Conservation (phyloP, 64 coral and sea anemone genomes). For the Stylophora pistillata region DNA sequence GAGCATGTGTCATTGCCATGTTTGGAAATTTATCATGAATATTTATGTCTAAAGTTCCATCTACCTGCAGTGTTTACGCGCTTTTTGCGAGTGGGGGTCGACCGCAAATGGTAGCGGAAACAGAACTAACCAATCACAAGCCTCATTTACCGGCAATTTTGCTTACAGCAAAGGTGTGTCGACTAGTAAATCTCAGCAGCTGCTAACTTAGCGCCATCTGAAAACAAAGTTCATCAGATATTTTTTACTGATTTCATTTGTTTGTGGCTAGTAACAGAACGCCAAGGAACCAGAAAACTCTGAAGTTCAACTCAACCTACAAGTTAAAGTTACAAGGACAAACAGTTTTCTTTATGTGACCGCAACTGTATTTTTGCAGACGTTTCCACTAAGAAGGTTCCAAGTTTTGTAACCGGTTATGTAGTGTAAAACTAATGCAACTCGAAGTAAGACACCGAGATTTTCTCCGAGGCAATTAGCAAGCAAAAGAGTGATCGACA, state of each 20-base stretch:
- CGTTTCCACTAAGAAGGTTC: background rate
- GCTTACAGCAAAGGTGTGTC: background rate
- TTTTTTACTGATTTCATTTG: background rate
- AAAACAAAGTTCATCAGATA: background rate
- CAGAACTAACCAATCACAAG: background rate
- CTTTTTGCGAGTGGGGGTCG: background rate
- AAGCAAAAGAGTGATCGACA: no score
- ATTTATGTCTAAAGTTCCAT: background rate
- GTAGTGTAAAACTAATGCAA: background rate
- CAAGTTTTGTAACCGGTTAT: no score
- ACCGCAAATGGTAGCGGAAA: background rate
- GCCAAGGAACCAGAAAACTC: background rate
- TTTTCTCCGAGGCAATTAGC: no score
- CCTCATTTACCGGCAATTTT: background rate
- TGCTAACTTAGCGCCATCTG: no score
- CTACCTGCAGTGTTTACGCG: slow-evolving; percentile 39
- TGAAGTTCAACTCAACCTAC: background rate
- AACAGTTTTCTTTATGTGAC: background rate
- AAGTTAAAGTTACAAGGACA: background rate
- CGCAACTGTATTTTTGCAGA: background rate
- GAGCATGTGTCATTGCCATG: no score
- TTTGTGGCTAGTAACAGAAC: background rate
- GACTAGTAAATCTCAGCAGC: background rate
- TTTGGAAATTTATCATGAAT: slow-evolving; percentile 1
- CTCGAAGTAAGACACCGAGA: background rate